Percentiles rank a stretch among this genome's conserved stretches.
These are phyloP conservation scores for Xanthorhoe spadicearia DNA, from an alignment of 2,888 invertebrate species.

Conservation along the genomic window DNA sequence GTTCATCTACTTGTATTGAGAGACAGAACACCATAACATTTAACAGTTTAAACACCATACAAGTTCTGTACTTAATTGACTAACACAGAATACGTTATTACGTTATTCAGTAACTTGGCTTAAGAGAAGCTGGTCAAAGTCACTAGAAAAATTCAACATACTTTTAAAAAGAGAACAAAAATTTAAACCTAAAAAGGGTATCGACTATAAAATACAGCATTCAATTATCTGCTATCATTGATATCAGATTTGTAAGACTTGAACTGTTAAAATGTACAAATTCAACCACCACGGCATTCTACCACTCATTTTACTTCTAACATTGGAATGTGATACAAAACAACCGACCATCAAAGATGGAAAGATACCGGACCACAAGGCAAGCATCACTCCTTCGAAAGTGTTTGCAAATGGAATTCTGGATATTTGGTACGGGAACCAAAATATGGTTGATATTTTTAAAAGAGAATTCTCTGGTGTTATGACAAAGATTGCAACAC, in stretches of 20 bases:
- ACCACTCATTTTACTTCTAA: conserved; percentile 3
- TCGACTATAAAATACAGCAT: neutral
- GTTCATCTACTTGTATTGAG: conserved; percentile 3
- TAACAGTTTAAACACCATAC: too few species aligned
- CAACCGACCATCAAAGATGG: conserved; percentile 42
- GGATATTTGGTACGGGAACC: conserved; percentile 73
- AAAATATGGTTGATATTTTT: conserved; percentile 62
- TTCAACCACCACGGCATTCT: neutral
- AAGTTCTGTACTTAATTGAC: too few species aligned
- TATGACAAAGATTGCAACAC: conserved; percentile 56
- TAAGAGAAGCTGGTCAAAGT: neutral
- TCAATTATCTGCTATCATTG: too few species aligned
- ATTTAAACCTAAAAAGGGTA: neutral
- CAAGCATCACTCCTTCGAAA: conserved; percentile 58
- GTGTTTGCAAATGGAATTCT: conserved; percentile 68
- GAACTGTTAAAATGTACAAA: conserved; percentile 2
- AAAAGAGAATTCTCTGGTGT: conserved; percentile 62
- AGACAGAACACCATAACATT: too few species aligned
- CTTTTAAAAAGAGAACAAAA: neutral
- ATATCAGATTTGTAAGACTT: neutral
- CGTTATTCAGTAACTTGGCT: conserved; percentile 1
- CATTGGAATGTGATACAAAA: conserved; percentile 47
- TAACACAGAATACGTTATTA: neutral
- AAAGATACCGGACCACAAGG: conserved; percentile 41
- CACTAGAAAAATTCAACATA: neutral